phyloP scores from a whole-genome alignment of 2,113 vertebrate species.

The zebrafish (Danio rerio) region GRCz12tu NC_133200.1:27769501-27770000 shows the following conservation, averaged over 20 bases:
- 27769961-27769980: constrained; percentile 36
- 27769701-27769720: background rate
- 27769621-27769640: constrained; percentile 31
- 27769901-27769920: constrained; percentile 43
- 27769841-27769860: constrained; percentile 50
- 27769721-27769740: constrained; percentile 18
- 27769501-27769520: background rate
- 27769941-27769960: constrained; percentile 33
- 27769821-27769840: constrained; percentile 31
- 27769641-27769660: constrained; percentile 20
- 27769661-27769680: constrained; percentile 21
- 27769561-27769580: background rate
- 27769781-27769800: background rate
- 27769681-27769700: constrained; percentile 6
- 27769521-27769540: background rate
- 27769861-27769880: constrained; percentile 37
- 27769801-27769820: constrained; percentile 40
- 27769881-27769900: constrained; percentile 47
- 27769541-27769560: background rate
- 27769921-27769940: constrained; percentile 34
- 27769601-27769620: background rate
- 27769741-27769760: constrained; percentile 12
- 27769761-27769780: background rate
- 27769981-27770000: constrained; percentile 37
- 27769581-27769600: constrained; percentile 18